phyloP scores from a whole-genome alignment of 2,888 invertebrate species.

The Catonia carolina region DNA sequence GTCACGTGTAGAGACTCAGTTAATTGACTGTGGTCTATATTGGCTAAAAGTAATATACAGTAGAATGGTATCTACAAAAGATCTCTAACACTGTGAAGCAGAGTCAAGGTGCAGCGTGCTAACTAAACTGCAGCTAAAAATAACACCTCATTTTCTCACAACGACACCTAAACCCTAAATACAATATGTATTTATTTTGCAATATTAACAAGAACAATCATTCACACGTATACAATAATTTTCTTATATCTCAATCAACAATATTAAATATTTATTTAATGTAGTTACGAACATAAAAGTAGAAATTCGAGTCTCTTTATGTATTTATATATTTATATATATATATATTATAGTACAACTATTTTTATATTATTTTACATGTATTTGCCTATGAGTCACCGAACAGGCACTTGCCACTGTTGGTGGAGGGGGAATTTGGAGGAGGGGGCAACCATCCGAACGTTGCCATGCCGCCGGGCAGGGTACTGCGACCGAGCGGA shows the following conservation, averaged over 20 bases:
- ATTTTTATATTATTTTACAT: constrained; percentile 9
- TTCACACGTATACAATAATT: constrained; percentile 21
- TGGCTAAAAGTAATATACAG: constrained; percentile 8
- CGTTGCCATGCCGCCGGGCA: constrained; percentile 35
- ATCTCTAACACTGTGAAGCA: constrained; percentile 9
- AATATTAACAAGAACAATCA: constrained; percentile 19
- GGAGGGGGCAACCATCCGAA: constrained; percentile 37
- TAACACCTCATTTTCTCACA: constrained; percentile 17
- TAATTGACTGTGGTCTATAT: constrained; percentile 29
- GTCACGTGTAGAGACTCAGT: constrained; percentile 33
- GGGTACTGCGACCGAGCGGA: constrained; percentile 39
- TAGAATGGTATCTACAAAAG: neutral
- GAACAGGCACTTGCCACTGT: constrained; percentile 16
- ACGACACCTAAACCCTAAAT: constrained; percentile 13
- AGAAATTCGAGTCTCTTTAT: constrained; percentile 10
- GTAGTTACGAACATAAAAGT: constrained; percentile 11
- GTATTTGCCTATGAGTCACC: constrained; percentile 9
- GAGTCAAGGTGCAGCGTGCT: constrained; percentile 14
- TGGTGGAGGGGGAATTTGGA: constrained; percentile 3
- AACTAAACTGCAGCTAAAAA: constrained; percentile 15
- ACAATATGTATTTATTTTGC: constrained; percentile 2
- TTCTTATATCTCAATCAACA: constrained; percentile 16
- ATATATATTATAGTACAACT: constrained; percentile 12
- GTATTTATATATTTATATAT: constrained; percentile 5
- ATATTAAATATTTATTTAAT: constrained; percentile 8